Base-by-base conservation (phyloP, 2,113 vertebrate species). In the Speoplatyrhinus poulsoni region DNA sequence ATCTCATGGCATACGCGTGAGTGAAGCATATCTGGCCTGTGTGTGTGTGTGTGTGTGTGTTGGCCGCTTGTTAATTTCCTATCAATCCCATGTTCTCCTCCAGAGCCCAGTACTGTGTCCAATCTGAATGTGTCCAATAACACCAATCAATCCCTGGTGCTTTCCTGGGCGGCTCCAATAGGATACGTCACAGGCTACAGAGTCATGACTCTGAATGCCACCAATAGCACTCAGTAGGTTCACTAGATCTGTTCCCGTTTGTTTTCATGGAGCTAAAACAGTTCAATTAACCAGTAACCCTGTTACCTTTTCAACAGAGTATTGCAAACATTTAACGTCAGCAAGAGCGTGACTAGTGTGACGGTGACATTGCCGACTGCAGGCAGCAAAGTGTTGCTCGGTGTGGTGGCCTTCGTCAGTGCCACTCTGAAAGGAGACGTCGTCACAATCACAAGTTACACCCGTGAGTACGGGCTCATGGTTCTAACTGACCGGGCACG, bases 101-200 rank as follows among this genome's bases (percentile, higher is more conserved):
- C 83, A 91, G 90, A 32, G 56, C 89, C 90, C 0, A 41, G 13
- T 2, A 57, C 13, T 6, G 90, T 87, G 8, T 50, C 52, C 9
- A 0, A 63, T 0, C 65, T 89, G 33, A 5, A 0, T 0, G 69
- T n/a, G 8, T 6, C 0, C 0, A 0, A 3, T 0, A 58, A n/a
- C 3, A 58, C 0, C 0, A 0, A 16, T 0, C 0, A 0, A 0
- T 72, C 59, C 0, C n/a, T 90, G 16, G 0, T 0, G 1, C 66
- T 91, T 0, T 1, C 0, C 0, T 91, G 88, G 88, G 0, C 0
- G 0, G 0, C 0, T 1, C 86, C 87, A 1, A 0, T 4, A 0
- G 87, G 90, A 41, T 1, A 19, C 0, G 1, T 0, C 63, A 55
- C 36, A 0, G 10, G 5, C 0, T 88, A 63, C 69, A 0, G 0